Evolutionary conservation across 53 echinoderm and acorn worm genomes (phyloP).

Genomic region (Pentamera pediparva): DNA sequence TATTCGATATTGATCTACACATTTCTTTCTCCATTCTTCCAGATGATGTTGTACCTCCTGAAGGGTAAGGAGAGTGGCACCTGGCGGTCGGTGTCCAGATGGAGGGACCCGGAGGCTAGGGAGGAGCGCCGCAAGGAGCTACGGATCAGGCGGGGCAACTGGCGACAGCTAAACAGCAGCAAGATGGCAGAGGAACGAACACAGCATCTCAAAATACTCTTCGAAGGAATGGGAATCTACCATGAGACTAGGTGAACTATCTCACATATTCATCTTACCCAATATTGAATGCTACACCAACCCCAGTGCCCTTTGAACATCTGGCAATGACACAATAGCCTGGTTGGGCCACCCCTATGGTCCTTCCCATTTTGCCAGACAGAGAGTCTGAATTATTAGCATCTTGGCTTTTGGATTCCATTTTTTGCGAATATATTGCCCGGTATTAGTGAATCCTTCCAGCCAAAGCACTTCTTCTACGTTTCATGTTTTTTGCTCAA

Average conservation of each 20-base stretch:
- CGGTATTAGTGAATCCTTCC: no score
- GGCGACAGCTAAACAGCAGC: slow-evolving; percentile 68
- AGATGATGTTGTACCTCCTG: slow-evolving; percentile 82
- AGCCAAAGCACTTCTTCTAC: no score
- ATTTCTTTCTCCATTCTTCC: neutral
- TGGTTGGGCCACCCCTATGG: no score
- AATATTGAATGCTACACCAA: no score
- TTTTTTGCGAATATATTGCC: no score
- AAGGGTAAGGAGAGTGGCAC: slow-evolving; percentile 86
- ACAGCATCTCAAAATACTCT: slow-evolving; percentile 71
- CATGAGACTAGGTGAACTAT: slow-evolving; percentile 65
- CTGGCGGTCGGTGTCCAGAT: slow-evolving; percentile 61
- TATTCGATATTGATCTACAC: neutral
- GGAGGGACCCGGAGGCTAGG: slow-evolving; percentile 49
- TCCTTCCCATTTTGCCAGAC: no score
- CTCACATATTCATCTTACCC: neutral
- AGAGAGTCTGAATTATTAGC: no score
- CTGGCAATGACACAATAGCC: no score
- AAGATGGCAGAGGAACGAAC: slow-evolving; percentile 59
- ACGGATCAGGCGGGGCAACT: slow-evolving; percentile 62
- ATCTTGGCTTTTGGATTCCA: no score
- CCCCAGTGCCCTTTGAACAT: no score
- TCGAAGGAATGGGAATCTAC: slow-evolving; percentile 82
- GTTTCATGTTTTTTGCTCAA: no score
- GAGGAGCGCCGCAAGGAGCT: slow-evolving; percentile 69